A percentile compares a stretch with the other conserved stretches of the same genome.
Evolutionary conservation across 2,797 vertebrate genomes (phyloP).

Genomic region (Amblyraja radiata): DNA sequence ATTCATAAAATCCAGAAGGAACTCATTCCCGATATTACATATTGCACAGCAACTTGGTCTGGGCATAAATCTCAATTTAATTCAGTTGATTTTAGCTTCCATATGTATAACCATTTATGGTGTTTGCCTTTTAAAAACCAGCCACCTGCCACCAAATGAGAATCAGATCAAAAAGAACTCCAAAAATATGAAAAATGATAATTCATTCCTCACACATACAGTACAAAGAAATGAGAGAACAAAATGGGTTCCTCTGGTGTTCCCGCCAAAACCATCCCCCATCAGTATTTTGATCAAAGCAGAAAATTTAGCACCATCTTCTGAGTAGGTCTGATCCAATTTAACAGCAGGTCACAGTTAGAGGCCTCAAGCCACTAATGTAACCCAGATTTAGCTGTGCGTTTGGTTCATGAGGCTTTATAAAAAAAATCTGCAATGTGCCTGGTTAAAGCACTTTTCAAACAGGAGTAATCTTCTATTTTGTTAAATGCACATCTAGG

Average conservation of each 20-base stretch:
- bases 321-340: slow-evolving; percentile 46
- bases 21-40: slow-evolving; percentile 1
- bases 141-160: slow-evolving; percentile 29
- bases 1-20: slow-evolving; percentile 1
- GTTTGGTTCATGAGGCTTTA: slow-evolving; percentile 21
- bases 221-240: slow-evolving; percentile 45
- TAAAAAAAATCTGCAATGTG: slow-evolving; percentile 28
- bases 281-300: slow-evolving; percentile 49
- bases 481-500: slow-evolving; percentile 21
- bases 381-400: slow-evolving; percentile 29
- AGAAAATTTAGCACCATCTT: slow-evolving; percentile 46
- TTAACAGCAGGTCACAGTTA: slow-evolving; percentile 44
- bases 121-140: slow-evolving; percentile 10
- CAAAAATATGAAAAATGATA: slow-evolving; percentile 31
- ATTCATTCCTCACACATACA: slow-evolving; percentile 23
- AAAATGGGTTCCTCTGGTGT: slow-evolving; percentile 48
- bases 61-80: slow-evolving; percentile 34
- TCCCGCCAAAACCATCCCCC: slow-evolving; percentile 39
- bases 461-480: slow-evolving; percentile 16
- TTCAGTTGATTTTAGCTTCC: slow-evolving; percentile 4
- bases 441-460: slow-evolving; percentile 32
- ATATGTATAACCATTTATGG: slow-evolving; percentile 17
- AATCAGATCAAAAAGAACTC: not conserved
- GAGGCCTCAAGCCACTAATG: slow-evolving; percentile 42
- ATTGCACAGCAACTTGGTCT: not conserved